Conservation (phyloP, 2,113 vertebrate species). For the Bubo bubo region DNA sequence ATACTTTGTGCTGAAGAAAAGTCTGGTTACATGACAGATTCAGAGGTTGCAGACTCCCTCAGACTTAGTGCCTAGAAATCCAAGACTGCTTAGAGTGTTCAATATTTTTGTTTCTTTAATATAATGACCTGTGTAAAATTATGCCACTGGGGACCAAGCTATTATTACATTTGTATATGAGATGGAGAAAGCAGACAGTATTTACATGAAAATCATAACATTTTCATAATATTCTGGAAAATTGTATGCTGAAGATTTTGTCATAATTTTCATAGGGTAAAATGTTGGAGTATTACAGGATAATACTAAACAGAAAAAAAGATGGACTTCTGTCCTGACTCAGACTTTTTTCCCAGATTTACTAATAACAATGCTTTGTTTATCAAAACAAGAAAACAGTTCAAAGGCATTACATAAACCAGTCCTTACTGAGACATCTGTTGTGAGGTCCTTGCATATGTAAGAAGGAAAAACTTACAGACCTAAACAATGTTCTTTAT, state of each 20-base stretch:
- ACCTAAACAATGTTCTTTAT: neutral
- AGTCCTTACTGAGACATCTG: neutral
- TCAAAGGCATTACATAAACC: conserved; percentile 25
- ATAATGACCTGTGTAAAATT: conserved; percentile 17
- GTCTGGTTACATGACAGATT: conserved; percentile 68
- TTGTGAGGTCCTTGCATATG: neutral
- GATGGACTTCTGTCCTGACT: neutral
- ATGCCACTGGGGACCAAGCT: neutral
- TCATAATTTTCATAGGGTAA: neutral
- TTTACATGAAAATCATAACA: neutral
- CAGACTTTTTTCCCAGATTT: neutral
- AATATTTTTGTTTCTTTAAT: conserved; percentile 40
- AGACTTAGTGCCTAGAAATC: conserved; percentile 46
- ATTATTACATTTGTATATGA: neutral
- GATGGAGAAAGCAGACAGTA: neutral
- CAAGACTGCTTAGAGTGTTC: conserved; percentile 2
- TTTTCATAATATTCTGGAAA: neutral
- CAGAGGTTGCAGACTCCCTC: conserved; percentile 59
- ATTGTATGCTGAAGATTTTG: neutral
- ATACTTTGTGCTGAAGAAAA: conserved; percentile 69
- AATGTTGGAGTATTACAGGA: neutral
- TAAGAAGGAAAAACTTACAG: neutral
- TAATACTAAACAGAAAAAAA: neutral
- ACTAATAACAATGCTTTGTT: conserved; percentile 8
- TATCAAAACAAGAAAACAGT: conserved; percentile 30